A percentile compares a stretch with the other conserved stretches of the same genome.
Evolutionary conservation across 2,888 invertebrate species (phyloP).

Genomic region (Eilema sororculum): DNA sequence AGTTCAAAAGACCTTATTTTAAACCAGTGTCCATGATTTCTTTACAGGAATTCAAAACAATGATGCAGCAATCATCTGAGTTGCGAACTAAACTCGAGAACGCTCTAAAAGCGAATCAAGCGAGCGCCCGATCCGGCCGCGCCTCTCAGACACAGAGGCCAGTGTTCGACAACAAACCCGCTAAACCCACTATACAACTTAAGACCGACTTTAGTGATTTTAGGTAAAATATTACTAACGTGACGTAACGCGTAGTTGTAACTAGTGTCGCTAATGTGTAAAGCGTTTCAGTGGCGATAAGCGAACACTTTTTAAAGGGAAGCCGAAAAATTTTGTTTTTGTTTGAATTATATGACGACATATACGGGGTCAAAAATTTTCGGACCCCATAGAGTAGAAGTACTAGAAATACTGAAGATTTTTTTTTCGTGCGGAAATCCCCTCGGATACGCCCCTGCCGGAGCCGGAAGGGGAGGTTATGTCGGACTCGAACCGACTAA

Average conservation of each 20-base stretch:
- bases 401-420: too few relatives aligned
- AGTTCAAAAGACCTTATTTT: too few relatives aligned
- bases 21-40: background rate
- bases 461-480: too few relatives aligned
- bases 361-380: too few relatives aligned
- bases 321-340: background rate
- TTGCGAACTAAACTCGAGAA: constrained; percentile 94
- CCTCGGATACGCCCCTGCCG: too few relatives aligned
- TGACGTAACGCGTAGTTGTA: background rate
- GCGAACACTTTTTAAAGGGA: background rate
- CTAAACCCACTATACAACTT: constrained; percentile 93
- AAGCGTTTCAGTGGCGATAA: background rate
- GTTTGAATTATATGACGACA: background rate
- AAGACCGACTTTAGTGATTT: constrained; percentile 98
- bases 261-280: constrained; percentile 5
- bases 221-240: constrained; percentile 79
- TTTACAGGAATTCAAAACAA: constrained; percentile 93
- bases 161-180: constrained; percentile 68
- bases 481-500: too few relatives aligned
- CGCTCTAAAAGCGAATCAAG: constrained; percentile 92
- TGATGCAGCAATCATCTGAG: constrained; percentile 94
- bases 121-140: constrained; percentile 68
- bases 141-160: constrained; percentile 61
- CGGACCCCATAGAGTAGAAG: too few relatives aligned
- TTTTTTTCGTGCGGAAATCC: too few relatives aligned